These are phyloP conservation scores for Cephalophus harveyi DNA, from an alignment of 2,113 vertebrate genomes.

Conservation along the genomic window DNA sequence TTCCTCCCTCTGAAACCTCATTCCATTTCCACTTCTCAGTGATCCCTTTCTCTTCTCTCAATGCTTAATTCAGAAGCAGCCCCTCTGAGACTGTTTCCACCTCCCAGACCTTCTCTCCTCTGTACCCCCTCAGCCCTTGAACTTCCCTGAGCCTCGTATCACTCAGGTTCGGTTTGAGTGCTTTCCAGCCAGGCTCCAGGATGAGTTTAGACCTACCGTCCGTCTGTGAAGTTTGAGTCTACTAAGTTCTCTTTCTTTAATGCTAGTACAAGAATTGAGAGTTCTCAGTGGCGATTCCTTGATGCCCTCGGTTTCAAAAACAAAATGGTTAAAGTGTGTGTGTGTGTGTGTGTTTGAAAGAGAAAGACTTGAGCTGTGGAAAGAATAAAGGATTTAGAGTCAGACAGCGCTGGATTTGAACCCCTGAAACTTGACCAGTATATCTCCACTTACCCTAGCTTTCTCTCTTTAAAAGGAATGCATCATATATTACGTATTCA, in stretches of 20 bases:
- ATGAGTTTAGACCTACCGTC: background rate
- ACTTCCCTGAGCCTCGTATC: background rate
- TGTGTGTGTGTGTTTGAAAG: background rate
- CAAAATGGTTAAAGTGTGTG: background rate
- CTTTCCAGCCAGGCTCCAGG: background rate
- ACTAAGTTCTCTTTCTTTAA: background rate
- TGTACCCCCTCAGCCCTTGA: background rate
- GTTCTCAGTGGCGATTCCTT: background rate
- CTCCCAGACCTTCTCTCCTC: background rate
- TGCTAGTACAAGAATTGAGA: background rate
- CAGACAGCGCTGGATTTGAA: background rate
- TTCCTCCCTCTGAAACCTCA: background rate
- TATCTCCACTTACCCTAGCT: background rate
- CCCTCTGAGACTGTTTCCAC: background rate
- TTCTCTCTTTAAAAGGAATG: background rate
- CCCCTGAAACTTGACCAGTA: background rate
- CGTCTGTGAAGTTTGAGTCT: background rate
- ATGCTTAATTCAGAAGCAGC: background rate
- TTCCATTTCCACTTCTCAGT: background rate
- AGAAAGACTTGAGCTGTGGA: background rate
- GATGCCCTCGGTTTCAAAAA: background rate
- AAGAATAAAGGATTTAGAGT: background rate
- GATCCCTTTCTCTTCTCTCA: background rate
- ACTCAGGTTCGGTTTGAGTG: background rate
- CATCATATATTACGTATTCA: background rate